Evolutionary conservation across 2,888 invertebrate genomes (phyloP).

Genomic region (Micoletzkya japonica): DNA sequence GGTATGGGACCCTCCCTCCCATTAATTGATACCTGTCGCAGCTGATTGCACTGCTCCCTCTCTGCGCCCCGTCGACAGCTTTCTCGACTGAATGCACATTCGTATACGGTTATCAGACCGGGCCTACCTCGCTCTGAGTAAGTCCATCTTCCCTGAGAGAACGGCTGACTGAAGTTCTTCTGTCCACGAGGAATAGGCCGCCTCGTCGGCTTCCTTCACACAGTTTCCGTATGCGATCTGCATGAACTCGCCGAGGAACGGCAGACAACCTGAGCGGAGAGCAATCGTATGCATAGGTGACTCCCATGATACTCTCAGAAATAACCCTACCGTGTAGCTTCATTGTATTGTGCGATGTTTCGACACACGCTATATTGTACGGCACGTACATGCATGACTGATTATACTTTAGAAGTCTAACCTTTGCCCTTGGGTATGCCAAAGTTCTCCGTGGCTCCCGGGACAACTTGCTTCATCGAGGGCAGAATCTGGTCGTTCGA

Average conservation of each 20-base stretch:
- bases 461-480: slow-evolving; percentile 49
- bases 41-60: slow-evolving; percentile 59
- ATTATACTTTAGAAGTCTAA: no score
- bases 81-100: slow-evolving; percentile 49
- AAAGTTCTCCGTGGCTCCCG: slow-evolving; percentile 55
- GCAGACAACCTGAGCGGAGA: slow-evolving; percentile 53
- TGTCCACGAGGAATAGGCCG: slow-evolving; percentile 61
- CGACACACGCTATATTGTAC: no score
- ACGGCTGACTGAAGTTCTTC: slow-evolving; percentile 55
- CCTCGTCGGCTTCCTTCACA: slow-evolving; percentile 58
- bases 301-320: no score
- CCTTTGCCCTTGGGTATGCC: slow-evolving; percentile 58
- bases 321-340: no score
- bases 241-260: slow-evolving; percentile 62
- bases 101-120: background rate
- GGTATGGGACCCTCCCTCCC: background rate
- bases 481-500: slow-evolving; percentile 10
- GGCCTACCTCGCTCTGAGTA: slow-evolving; percentile 55
- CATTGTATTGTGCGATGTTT: no score
- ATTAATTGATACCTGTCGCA: slow-evolving; percentile 34
- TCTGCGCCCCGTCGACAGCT: slow-evolving; percentile 61
- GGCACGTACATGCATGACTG: no score
- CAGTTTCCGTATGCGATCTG: slow-evolving; percentile 61
- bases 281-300: no score
- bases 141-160: slow-evolving; percentile 57